Conservation (phyloP, 2,113 vertebrate species). For the Tichodroma muraria region DNA sequence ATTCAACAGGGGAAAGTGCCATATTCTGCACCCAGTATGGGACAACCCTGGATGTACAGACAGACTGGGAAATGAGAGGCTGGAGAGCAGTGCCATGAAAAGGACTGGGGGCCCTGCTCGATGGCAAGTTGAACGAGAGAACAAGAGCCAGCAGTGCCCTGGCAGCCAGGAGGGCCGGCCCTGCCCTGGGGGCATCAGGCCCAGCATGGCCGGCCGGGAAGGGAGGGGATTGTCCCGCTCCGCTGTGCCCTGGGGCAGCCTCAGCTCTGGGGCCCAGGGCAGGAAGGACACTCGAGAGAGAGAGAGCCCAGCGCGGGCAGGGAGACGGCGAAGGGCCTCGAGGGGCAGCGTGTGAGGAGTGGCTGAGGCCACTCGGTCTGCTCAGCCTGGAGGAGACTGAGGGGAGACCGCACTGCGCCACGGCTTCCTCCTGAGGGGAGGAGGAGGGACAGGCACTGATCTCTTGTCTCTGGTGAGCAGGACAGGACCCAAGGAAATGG, state of each 20-base stretch:
- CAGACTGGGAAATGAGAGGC: not conserved
- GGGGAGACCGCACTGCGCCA: not conserved
- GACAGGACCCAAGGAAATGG: not conserved
- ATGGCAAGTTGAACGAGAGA: too few relatives aligned
- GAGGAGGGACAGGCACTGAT: not conserved
- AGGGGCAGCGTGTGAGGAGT: accelerated
- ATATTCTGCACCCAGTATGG: too few relatives aligned
- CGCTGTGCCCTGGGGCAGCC: accelerated
- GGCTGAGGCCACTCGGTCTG: not conserved
- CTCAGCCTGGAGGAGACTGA: not conserved
- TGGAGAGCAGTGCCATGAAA: not conserved
- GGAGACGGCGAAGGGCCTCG: not conserved
- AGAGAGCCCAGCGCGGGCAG: too few relatives aligned
- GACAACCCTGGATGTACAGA: not conserved
- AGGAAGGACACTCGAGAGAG: too few relatives aligned
- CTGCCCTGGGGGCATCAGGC: not conserved
- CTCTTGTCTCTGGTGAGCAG: not conserved
- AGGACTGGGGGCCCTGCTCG: not conserved
- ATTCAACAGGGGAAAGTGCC: not conserved
- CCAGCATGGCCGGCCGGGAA: accelerated
- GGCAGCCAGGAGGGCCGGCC: accelerated
- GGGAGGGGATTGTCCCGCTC: not conserved
- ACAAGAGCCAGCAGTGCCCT: too few relatives aligned
- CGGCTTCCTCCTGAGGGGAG: not conserved
- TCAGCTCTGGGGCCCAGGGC: too few relatives aligned